phyloP scores from a whole-genome alignment of 2,888 invertebrate species.

The Coelogynopora nodosa region DNA sequence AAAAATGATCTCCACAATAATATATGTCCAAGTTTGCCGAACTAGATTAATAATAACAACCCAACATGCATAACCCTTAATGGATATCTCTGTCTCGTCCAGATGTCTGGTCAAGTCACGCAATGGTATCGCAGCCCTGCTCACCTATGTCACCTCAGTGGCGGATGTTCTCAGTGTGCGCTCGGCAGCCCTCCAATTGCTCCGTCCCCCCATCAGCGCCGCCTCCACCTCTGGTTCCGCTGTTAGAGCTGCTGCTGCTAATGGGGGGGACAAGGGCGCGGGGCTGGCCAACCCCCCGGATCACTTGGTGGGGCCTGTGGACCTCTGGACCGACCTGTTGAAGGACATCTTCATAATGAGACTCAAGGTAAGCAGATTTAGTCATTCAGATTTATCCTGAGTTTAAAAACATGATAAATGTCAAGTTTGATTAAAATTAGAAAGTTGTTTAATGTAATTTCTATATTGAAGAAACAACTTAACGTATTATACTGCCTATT shows the following conservation, averaged over 20 bases:
- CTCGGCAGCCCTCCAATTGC: neutral
- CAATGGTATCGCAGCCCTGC: neutral
- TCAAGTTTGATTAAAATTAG: too few relatives aligned
- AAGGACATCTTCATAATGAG: neutral
- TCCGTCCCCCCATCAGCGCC: neutral
- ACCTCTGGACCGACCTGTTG: neutral
- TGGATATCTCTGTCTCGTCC: neutral
- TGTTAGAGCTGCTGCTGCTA: neutral
- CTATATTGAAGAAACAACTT: too few relatives aligned
- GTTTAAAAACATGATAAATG: too few relatives aligned
- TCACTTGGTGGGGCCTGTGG: neutral
- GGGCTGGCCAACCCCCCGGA: neutral
- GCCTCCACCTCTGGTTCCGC: too few relatives aligned
- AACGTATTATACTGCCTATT: too few relatives aligned
- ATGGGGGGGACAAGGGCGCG: neutral
- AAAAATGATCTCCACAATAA: too few relatives aligned
- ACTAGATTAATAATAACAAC: too few relatives aligned
- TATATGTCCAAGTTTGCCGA: too few relatives aligned
- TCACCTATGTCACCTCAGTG: neutral
- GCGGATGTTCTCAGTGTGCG: neutral
- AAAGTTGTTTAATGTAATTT: too few relatives aligned
- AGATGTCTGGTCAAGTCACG: neutral
- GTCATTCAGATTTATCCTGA: neutral
- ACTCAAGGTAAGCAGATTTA: neutral
- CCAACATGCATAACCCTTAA: too few relatives aligned